Percentiles rank a stretch among this genome's conserved stretches.
Conservation (phyloP, 2,888 invertebrate genomes). For the Bibio marci region DNA sequence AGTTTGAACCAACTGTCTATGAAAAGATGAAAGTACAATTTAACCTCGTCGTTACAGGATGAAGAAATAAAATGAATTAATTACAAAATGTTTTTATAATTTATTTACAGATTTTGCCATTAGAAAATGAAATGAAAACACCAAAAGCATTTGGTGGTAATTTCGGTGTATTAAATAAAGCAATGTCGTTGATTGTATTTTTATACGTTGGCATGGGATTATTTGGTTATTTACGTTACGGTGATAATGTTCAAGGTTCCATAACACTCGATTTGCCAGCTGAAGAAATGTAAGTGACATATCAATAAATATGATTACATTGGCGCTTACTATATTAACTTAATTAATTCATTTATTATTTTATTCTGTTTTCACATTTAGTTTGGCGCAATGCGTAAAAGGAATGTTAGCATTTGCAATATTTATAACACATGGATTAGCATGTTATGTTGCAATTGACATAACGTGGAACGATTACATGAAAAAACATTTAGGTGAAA, state of each 20-base stretch:
- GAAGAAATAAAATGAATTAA: no score
- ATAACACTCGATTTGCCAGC: slow-evolving; percentile 54
- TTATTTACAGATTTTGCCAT: slow-evolving; percentile 56
- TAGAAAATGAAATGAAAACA: slow-evolving; percentile 88
- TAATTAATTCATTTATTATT: no score
- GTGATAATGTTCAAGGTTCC: slow-evolving; percentile 49
- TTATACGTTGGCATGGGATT: slow-evolving; percentile 79
- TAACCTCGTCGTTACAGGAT: no score
- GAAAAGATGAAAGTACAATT: no score
- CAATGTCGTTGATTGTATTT: slow-evolving; percentile 64
- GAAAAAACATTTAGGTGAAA: slow-evolving; percentile 38
- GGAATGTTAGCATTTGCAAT: slow-evolving; percentile 62
- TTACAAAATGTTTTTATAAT: no score
- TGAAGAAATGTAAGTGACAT: slow-evolving; percentile 41
- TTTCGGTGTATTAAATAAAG: slow-evolving; percentile 68
- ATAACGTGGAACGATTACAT: slow-evolving; percentile 78
- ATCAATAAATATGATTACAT: no score
- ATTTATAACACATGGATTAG: slow-evolving; percentile 80
- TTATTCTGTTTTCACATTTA: slow-evolving; percentile 26
- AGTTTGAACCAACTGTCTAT: no score
- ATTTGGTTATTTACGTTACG: slow-evolving; percentile 80
- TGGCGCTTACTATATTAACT: no score
- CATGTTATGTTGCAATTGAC: slow-evolving; percentile 90
- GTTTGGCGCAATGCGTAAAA: slow-evolving; percentile 54
- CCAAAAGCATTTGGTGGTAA: slow-evolving; percentile 64